Evolutionary conservation across 2,888 invertebrate species (phyloP), one percentile per base, ranked within the genome.

Genomic region (Alloscopus bannaensis): DNA sequence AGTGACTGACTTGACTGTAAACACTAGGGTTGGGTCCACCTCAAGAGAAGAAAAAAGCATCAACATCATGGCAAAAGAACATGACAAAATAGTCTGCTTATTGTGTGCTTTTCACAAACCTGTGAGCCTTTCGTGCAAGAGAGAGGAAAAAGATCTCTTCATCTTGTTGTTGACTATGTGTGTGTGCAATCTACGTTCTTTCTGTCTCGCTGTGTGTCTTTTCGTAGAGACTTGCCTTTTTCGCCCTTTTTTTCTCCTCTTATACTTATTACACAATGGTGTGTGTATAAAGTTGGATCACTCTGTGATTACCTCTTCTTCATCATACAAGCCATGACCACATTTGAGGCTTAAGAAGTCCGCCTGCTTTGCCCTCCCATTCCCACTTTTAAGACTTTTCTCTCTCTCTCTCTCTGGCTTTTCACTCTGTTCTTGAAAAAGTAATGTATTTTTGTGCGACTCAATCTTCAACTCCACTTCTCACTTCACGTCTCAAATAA

Each of bases 1-100:
- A 31, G 60, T 66, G 76, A 68, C 52, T 76, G 76, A 76, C 76
- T 76, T 68, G 76, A 60, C 76, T 76, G 76, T 76, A 76, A 76
- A 76, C 76, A 76, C 60, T 40, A 68, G 76, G 76, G 76, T 76
- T 76, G 76, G 76, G 68, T 76, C 76, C 68, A 31, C 71, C 55
- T n/a, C n/a, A n/a, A n/a, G n/a, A n/a, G n/a, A n/a, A n/a, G n/a
- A n/a, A n/a, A n/a, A n/a, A n/a, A n/a, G n/a, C n/a, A 66, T 22
- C 47, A 64, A 31, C 57, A 57, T 45, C 73, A 62, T 62, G 36
- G 62, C 71, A 26, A 62, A 62, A 62, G 60, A 62, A 29, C n/a
- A 72, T 55, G 42, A 29, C 72, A 64, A 65, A 55, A 36, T 65
- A 40, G 40, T 64, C 64, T 40, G 18, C n/a, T 28, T 59, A 45